These are phyloP conservation scores for Leptinotarsa texana DNA, from an alignment of 1,140 invertebrate species.

Conservation along the genomic window DNA sequence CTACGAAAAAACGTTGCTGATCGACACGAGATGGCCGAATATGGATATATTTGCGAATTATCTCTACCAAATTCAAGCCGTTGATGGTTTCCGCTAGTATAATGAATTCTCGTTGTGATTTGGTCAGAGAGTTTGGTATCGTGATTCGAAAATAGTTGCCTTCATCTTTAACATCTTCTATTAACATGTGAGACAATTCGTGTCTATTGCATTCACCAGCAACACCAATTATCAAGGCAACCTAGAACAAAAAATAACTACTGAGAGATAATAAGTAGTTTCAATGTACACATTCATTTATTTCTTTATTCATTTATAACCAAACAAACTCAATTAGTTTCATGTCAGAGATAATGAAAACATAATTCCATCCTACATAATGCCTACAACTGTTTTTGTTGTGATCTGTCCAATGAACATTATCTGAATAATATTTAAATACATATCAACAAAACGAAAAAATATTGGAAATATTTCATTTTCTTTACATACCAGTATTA, in stretches of 20 bases:
- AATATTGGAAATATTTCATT: too few species aligned
- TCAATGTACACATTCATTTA: too few species aligned
- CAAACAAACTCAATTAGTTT: too few species aligned
- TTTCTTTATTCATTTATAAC: too few species aligned
- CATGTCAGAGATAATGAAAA: too few species aligned
- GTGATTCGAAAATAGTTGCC: not conserved
- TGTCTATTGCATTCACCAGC: not conserved
- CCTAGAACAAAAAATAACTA: not conserved
- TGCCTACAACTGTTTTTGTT: too few species aligned
- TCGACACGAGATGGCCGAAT: slow-evolving; percentile 4
- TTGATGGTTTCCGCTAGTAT: not conserved
- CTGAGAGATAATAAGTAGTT: too few species aligned
- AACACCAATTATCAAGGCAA: slow-evolving; percentile 4
- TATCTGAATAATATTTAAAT: too few species aligned
- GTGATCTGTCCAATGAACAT: too few species aligned
- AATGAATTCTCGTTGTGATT: not conserved
- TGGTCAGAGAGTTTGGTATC: not conserved
- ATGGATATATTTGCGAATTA: slow-evolving; percentile 14
- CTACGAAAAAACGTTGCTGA: slow-evolving; percentile 22
- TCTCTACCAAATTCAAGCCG: not conserved
- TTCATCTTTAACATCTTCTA: not conserved
- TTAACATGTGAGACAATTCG: not conserved
- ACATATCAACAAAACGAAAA: too few species aligned
- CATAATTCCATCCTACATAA: too few species aligned
- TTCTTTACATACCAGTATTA: too few species aligned